phyloP scores from a whole-genome alignment of 2,888 invertebrate genomes.

The Onchidella celtica region DNA sequence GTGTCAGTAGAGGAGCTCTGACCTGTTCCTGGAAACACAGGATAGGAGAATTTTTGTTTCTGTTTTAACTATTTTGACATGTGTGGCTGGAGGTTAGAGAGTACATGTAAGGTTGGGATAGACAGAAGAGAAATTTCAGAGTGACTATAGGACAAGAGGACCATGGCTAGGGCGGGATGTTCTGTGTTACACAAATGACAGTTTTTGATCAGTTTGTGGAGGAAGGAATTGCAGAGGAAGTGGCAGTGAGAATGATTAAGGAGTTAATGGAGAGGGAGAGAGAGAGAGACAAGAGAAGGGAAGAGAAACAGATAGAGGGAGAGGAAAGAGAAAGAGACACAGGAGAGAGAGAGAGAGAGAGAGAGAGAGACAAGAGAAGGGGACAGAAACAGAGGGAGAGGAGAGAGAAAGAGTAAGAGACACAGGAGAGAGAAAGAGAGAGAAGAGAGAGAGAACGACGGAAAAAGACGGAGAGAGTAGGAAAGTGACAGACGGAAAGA shows the following conservation, averaged over 20 bases:
- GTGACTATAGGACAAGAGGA: too few relatives aligned
- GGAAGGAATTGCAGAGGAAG: too few relatives aligned
- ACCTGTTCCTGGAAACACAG: background rate
- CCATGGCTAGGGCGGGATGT: too few relatives aligned
- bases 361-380: background rate
- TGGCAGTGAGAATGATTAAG: slow-evolving; percentile 1
- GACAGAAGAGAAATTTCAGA: too few relatives aligned
- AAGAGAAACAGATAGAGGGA: background rate
- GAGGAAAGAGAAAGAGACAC: background rate
- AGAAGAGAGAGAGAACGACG: background rate
- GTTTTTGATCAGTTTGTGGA: too few relatives aligned
- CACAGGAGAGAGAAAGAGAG: slow-evolving; percentile 18
- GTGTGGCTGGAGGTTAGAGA: too few relatives aligned
- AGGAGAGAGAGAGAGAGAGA: background rate
- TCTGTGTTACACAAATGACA: too few relatives aligned
- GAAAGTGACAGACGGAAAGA: background rate
- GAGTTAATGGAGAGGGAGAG: slow-evolving; percentile 3
- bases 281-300: slow-evolving; percentile 4
- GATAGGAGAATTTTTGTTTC: background rate
- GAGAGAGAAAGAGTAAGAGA: background rate
- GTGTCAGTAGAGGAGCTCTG: slow-evolving; percentile 52
- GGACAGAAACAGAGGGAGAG: background rate
- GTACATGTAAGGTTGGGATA: too few relatives aligned
- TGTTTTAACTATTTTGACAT: background rate
- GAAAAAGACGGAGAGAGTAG: background rate